Evolutionary conservation across 2,888 invertebrate species (phyloP), one percentile per base, ranked within the genome.

Genomic region (Luffia ferchaultella): DNA sequence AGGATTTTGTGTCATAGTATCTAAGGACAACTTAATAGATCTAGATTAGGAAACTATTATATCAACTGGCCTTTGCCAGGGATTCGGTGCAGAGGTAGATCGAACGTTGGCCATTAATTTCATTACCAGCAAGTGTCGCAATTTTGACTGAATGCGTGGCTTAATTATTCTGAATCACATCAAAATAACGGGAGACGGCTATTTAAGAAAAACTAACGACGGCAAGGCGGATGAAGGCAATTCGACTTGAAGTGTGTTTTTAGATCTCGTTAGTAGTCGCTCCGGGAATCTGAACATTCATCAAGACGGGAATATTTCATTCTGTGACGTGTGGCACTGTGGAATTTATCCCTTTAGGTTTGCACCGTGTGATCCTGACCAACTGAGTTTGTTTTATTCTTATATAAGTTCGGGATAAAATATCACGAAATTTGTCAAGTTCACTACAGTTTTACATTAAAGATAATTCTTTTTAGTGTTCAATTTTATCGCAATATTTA

Each of bases 101-200:
- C 70, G 71, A 79, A 68, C 67, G 68, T 63, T 60, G 60, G 61
- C 62, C 70, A 78, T 78, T 73, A 76, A 78, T 76, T 71, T 67
- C 67, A 60, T 62, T 30, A 12, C 30, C 5, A 30, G 30, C 30
- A 12, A 30, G n/a, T 63, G 70, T 71, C 72, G 64, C 60, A 64
- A 68, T 69, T 67, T 67, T 67, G 65, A 65, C 67, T 70, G 67
- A 68, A 67, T 63, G 62, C 57, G 60, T 60, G n/a, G 66, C 69
- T 70, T 76, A 74, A 77, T 76, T 75, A 77, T 71, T 66, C 70
- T 68, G 54, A 43, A 43, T 16, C n/a, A 9, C 43, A 5, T 43
- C n/a, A n/a, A 5, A 70, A 68, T 63, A 67, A 69, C 67, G 64
- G 67, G 57, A 64, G 62, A 67, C 70, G 73, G 68, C 60, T 62